Percentiles rank a stretch among this genome's conserved stretches.
Evolutionary conservation across 2,113 vertebrate genomes (phyloP).

Genomic region (Syrmaticus mikado): DNA sequence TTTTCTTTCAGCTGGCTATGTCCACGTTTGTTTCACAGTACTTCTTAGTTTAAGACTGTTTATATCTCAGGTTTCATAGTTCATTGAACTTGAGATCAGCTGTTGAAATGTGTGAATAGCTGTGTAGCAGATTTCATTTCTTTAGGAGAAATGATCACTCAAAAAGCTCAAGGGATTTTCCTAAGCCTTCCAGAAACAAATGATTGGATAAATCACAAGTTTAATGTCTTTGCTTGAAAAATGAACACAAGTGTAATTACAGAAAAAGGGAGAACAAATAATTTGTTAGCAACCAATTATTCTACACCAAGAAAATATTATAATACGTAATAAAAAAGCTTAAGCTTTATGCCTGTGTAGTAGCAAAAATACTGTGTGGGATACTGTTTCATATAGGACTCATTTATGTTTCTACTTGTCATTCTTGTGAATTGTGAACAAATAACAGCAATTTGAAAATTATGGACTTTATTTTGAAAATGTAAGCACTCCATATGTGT

Average conservation of each 20-base stretch:
- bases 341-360: not conserved
- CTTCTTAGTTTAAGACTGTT: not conserved
- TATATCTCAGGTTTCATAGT: not conserved
- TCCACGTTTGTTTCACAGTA: not conserved
- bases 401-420: not conserved
- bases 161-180: not conserved
- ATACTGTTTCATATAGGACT: not conserved
- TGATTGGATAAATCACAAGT: not conserved
- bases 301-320: not conserved
- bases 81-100: not conserved
- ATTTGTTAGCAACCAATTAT: not conserved
- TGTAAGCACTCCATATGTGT: rapidly evolving
- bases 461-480: not conserved
- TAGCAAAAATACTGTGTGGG: not conserved
- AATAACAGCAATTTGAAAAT: not conserved
- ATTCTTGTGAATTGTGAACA: not conserved
- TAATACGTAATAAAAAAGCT: not conserved
- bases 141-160: not conserved
- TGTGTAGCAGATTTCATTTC: not conserved
- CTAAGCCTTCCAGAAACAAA: not conserved
- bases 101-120: not conserved
- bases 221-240: not conserved
- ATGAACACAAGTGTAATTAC: not conserved
- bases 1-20: not conserved
- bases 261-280: not conserved